phyloP scores from a whole-genome alignment of 2,113 vertebrate species.

The Nothocercus julius region DNA sequence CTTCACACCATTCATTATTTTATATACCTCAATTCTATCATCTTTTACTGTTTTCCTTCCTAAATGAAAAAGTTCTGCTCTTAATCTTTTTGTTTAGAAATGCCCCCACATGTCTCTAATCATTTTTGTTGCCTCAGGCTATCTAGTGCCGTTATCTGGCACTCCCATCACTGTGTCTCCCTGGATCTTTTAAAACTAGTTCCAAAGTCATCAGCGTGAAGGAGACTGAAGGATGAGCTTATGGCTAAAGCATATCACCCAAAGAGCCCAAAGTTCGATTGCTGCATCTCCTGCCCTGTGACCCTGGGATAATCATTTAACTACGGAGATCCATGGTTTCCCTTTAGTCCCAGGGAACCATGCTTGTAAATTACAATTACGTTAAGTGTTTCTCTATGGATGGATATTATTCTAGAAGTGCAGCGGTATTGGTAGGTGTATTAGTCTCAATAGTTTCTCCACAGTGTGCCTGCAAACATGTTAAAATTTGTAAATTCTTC shows the following conservation, averaged over 20 bases:
- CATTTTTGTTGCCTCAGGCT: conserved; percentile 61
- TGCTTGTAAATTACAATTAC: neutral
- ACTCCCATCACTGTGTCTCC: conserved; percentile 49
- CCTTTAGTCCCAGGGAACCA: neutral
- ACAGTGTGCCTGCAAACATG: neutral
- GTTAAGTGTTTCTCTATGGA: neutral
- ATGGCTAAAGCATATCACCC: neutral
- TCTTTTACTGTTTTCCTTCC: conserved; percentile 60
- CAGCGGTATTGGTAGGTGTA: neutral
- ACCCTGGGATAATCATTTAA: conserved; percentile 1
- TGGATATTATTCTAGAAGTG: neutral
- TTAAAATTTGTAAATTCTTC: conserved; percentile 37
- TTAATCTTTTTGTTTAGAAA: conserved; percentile 69
- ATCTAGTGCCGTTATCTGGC: conserved; percentile 44
- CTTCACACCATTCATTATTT: conserved; percentile 53
- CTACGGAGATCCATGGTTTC: neutral
- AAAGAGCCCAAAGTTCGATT: neutral
- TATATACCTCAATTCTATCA: conserved; percentile 31
- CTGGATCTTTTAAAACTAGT: conserved; percentile 66
- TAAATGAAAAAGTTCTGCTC: conserved; percentile 65
- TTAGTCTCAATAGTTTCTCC: conserved; percentile 8
- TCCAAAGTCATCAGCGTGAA: conserved; percentile 61
- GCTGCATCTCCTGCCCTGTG: neutral
- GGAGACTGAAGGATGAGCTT: conserved; percentile 36
- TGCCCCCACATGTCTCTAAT: conserved; percentile 60